Base-by-base conservation (phyloP, 1,140 invertebrate species). In the Hylaeus anthracinus region DNA sequence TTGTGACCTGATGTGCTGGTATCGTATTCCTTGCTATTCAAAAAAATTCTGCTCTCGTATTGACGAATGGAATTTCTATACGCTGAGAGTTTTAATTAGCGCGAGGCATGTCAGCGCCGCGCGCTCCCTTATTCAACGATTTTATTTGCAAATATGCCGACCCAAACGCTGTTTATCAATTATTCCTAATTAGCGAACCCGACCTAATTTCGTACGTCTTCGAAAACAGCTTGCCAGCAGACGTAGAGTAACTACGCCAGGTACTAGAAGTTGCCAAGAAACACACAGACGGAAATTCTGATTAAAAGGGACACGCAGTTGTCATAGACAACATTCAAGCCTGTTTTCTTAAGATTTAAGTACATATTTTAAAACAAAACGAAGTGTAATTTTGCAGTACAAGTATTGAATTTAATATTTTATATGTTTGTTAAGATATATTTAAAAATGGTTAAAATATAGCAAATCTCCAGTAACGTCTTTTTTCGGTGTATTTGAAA, bases 121-220 rank as follows among this genome's bases (percentile, higher is more conserved):
- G 41, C 77, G 43, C 41, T 60, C 15, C 56, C 63, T 48, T 41
- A 60, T 67, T 74, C 72, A 71, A 1, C 66, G 65, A 82, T 71
- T 77, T 61, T 63, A 66, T 76, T 81, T 72, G 64, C 53, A 64
- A 69, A 74, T 64, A 53, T 48, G 37, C 69, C 60, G 41, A 55
- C n/a, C 72, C 55, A 55, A 69, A 81, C 39, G 82, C 55, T 85
- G 80, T 85, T 86, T 81, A 85, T 84, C 84, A 88, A 88, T 88
- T 88, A 85, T 75, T 71, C 55, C 82, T 85, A 82, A 81, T 86
- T 88, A 86, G 72, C 39, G 55, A 45, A 14, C 53, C 43, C 77
- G 74, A 65, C 63, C 67, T 39, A 55, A 81, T 77, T 81, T 79
- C 61, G 58, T 70, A 56, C 64, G 60, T 72, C 61, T 64, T 77